Base-by-base conservation (phyloP, 2,797 vertebrate species). In the Schizopygopsis malacanthus region DNA sequence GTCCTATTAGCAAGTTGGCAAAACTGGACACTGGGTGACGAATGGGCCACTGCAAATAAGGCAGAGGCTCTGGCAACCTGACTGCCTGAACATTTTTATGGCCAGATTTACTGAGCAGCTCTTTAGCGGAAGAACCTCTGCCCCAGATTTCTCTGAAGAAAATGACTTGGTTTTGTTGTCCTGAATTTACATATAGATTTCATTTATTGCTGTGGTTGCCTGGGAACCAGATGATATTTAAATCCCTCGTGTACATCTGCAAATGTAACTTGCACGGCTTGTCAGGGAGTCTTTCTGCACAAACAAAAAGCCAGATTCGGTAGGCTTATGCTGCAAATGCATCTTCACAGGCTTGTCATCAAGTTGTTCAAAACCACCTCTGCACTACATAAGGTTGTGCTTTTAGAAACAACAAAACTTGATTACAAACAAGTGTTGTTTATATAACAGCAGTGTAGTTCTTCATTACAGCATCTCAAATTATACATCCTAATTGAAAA, bases 131-230 rank as follows among this genome's bases (percentile, higher is more conserved):
- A 77, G 82, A 88, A 89, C 83, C 80, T 71, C 80, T 88, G 65
- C 67, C 86, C 89, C 85, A 89, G 72, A 85, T 89, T 88, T 85
- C 73, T 86, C 82, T n/a, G n/a, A 73, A 86, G 83, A 87, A 77
- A 78, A 85, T 61, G 2, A 50, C 73, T 82, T 61, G 45, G 79
- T 81, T 83, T 78, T 87, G 69, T 77, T 77, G 79, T 87, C 77
- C 52, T 56, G 63, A 82, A 90, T 90, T 88, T 88, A 88, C 88
- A 90, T 88, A 88, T 79, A 86, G 65, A 85, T 90, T 85, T 88
- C 88, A 86, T 89, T 41, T 89, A 90, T 88, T 90, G 86, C 89
- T 89, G 76, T 81, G 88, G 89, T 89, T 90, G 89, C 88, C 89
- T 88, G 86, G 88, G 87, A 89, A 89, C 86, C 80, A 72, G 85